A percentile compares a stretch with the other conserved stretches of the same genome.
Conservation (phyloP, 2,113 vertebrate genomes). For the Seriola rivoliana region DNA sequence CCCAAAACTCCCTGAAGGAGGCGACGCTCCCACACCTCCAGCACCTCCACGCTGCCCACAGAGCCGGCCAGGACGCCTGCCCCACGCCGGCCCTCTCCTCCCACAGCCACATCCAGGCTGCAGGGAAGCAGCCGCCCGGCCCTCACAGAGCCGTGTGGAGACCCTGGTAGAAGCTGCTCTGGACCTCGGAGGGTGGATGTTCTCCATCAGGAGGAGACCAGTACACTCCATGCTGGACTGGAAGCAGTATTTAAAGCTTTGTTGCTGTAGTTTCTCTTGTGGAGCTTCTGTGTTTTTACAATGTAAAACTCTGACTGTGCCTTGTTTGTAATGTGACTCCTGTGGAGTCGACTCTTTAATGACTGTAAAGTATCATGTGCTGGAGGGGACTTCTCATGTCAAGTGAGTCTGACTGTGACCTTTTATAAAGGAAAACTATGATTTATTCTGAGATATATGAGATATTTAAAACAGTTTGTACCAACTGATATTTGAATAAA, state of each 20-base stretch:
- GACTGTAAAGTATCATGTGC: too few relatives aligned
- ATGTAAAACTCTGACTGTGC: background rate
- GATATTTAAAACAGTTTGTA: too few relatives aligned
- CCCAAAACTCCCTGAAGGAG: slow-evolving; percentile 72
- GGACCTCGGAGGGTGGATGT: too few relatives aligned
- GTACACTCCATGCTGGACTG: background rate
- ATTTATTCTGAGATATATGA: background rate
- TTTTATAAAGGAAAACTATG: slow-evolving; percentile 50
- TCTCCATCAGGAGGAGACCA: background rate
- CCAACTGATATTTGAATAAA: background rate
- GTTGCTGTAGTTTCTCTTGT: slow-evolving; percentile 60
- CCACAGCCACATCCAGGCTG: background rate
- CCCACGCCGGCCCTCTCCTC: background rate
- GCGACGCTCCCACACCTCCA: slow-evolving; percentile 13
- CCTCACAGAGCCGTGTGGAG: background rate
- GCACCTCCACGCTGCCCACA: background rate
- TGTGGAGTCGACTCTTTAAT: background rate
- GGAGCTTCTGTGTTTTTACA: background rate
- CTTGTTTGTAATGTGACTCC: background rate
- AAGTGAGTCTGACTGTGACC: slow-evolving; percentile 7
- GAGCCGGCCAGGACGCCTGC: background rate
- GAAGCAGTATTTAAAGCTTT: slow-evolving; percentile 41
- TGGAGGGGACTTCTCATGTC: too few relatives aligned
- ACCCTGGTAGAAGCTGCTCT: background rate
- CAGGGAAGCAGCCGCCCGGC: background rate